A percentile compares a stretch with the other conserved stretches of the same genome.
phyloP scores from a whole-genome alignment of 2,113 vertebrate species.

The Rhynchomys soricoides region DNA sequence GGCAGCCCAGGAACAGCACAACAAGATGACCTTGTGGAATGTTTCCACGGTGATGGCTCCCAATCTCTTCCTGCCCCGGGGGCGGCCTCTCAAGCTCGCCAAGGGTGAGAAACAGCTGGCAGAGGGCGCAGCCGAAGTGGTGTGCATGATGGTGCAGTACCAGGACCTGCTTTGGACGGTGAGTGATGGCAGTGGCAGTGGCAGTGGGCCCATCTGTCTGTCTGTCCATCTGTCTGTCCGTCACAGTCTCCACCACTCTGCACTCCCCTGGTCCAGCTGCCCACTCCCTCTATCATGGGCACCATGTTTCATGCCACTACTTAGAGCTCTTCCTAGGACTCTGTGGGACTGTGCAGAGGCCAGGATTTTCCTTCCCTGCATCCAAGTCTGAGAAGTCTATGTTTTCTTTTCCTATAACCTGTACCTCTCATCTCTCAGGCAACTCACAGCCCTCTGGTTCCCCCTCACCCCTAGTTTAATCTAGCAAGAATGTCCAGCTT shows the following conservation, averaged over 20 bases:
- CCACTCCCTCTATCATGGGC: too few species aligned
- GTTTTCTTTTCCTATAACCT: neutral
- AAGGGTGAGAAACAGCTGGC: conserved; percentile 93
- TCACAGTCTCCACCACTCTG: neutral
- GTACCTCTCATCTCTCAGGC: neutral
- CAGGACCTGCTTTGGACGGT: conserved; percentile 95
- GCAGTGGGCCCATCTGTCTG: accelerated
- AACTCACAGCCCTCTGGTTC: neutral
- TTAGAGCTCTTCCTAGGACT: neutral
- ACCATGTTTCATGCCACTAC: neutral
- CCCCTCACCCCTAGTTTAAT: neutral
- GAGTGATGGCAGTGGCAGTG: neutral
- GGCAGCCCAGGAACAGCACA: conserved; percentile 89
- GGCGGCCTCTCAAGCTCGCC: conserved; percentile 87
- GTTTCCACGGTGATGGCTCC: conserved; percentile 95
- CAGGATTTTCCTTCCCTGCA: neutral
- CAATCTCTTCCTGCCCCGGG: conserved; percentile 94
- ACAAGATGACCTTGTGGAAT: conserved; percentile 95
- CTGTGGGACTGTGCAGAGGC: too few species aligned
- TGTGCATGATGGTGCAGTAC: conserved; percentile 92
- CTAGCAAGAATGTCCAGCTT: neutral
- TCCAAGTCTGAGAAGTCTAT: neutral
- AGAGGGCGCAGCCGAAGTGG: conserved; percentile 90
- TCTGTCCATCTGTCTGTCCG: too few species aligned
- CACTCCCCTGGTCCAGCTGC: neutral